A percentile compares a stretch with the other conserved stretches of the same genome.
phyloP scores from a whole-genome alignment of 2,888 invertebrate genomes.

The Microctonus hyperodae region DNA sequence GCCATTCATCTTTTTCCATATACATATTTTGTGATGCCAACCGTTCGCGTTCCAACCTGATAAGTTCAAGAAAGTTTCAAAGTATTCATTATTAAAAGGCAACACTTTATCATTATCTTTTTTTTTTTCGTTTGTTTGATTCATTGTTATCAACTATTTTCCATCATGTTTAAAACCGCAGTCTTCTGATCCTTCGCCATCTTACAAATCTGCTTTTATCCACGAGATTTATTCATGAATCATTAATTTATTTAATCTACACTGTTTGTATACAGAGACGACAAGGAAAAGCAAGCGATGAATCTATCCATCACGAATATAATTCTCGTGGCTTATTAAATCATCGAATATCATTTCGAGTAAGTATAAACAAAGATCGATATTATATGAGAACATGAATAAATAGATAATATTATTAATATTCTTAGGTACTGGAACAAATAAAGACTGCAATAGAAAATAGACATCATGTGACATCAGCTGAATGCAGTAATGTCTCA shows the following conservation, averaged over 20 bases:
- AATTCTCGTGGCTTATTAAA: constrained; percentile 50
- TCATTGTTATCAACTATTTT: not conserved
- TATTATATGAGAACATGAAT: not conserved
- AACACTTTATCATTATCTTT: not conserved
- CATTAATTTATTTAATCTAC: too few species aligned
- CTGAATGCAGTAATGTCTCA: constrained; percentile 45
- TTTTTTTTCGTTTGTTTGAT: not conserved
- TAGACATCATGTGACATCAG: constrained; percentile 56
- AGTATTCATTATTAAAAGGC: not conserved
- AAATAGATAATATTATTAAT: not conserved
- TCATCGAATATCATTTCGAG: constrained; percentile 58
- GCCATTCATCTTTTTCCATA: not conserved
- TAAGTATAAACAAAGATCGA: too few species aligned
- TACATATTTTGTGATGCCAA: not conserved
- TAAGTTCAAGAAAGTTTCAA: not conserved
- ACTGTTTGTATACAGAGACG: too few species aligned
- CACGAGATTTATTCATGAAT: too few species aligned
- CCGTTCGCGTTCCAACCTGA: not conserved
- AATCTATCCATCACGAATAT: constrained; percentile 54
- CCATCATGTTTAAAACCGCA: constrained; percentile 13
- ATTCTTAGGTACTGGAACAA: constrained; percentile 57
- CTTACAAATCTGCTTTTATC: too few species aligned
- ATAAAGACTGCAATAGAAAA: constrained; percentile 61
- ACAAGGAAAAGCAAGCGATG: constrained; percentile 53
- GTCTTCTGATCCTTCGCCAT: too few species aligned